Conservation (phyloP, 2,797 vertebrate genomes). For the Mastacembelus armatus region DNA sequence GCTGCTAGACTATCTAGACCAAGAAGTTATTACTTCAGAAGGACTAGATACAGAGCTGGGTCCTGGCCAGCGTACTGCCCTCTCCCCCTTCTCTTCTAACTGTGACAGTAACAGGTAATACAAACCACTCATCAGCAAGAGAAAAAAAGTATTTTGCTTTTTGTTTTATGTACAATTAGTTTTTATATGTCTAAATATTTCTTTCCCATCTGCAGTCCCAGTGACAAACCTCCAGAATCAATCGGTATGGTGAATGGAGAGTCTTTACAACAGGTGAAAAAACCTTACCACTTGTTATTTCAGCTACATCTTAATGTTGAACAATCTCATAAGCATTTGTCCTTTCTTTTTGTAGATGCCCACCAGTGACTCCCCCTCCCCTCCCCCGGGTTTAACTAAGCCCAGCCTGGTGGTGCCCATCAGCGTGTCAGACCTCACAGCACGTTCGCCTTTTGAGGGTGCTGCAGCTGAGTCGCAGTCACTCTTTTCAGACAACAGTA, state of each 20-base stretch:
- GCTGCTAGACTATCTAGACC: conserved; percentile 92
- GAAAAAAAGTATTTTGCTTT: too few relatives aligned
- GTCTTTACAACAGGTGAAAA: conserved; percentile 92
- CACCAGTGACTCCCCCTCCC: conserved; percentile 95
- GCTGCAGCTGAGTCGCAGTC: conserved; percentile 97
- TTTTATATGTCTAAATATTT: not conserved
- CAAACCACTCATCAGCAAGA: not conserved
- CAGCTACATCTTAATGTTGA: not conserved
- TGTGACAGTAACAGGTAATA: conserved; percentile 85
- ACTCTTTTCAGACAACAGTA: conserved; percentile 96
- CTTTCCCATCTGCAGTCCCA: conserved; percentile 84
- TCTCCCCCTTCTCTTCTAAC: conserved; percentile 86
- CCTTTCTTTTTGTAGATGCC: conserved; percentile 81
- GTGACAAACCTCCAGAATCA: conserved; percentile 95
- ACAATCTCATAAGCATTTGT: conserved; percentile 47
- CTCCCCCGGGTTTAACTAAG: conserved; percentile 95
- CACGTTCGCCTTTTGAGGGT: conserved; percentile 95
- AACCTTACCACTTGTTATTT: not conserved
- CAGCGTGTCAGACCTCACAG: conserved; percentile 92
- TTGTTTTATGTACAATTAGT: too few relatives aligned
- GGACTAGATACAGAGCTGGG: conserved; percentile 87
- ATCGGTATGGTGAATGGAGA: conserved; percentile 96
- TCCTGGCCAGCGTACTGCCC: conserved; percentile 83
- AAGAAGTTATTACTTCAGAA: conserved; percentile 90
- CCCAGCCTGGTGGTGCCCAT: conserved; percentile 93